Evolutionary conservation across 2,113 vertebrate genomes (phyloP), one percentile per base, ranked within the genome.

Genomic region (Oncorhynchus nerka): DNA sequence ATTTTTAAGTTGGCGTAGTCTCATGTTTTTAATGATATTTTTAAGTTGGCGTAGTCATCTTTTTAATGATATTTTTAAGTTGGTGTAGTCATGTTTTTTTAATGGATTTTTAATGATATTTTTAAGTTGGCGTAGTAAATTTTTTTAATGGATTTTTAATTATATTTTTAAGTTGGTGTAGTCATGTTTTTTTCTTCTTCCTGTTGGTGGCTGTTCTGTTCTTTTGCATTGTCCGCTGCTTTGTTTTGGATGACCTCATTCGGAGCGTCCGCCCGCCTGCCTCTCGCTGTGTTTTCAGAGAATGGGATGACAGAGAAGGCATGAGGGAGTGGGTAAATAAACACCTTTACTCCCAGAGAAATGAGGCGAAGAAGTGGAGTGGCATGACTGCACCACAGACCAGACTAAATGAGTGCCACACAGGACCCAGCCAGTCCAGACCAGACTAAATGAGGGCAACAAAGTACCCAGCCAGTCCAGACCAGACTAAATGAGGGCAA

Each of bases 281-380:
- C 16, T 45, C 34, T 34, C 34, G 34, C 34, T 34, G 34, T 7
- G 34, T 34, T 34, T 34, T 34, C 6, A 34, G 74, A 71, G 55
- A 51, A 34, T 70, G 66, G 74, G 48, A 59, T 84, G 83, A 83
- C 74, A 75, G 81, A 79, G 76, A 77, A 83, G 82, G 79, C 83
- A 82, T 76, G 69, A 65, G 75, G 85, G 79, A 85, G 81, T 78
- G 76, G 79, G 85, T 85, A 89, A 90, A 88, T 83, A 90, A 87
- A 89, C 81, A 62, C 55, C n/a, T 61, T 39, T 57, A 34, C 1
- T 7, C 30, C 20, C 32, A 76, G 81, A 82, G 77, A 82, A 84
- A 85, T 83, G 80, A 81, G 73, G 67, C 28, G 20, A 15, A 19
- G 67, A 77, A 71, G 1, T 32, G 68, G 75, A 86, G 85, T 87